Percentiles rank a stretch among this genome's conserved stretches.
These are phyloP conservation scores for Percina caprodes DNA, from an alignment of 2,113 vertebrate genomes.

Conservation along the genomic window DNA sequence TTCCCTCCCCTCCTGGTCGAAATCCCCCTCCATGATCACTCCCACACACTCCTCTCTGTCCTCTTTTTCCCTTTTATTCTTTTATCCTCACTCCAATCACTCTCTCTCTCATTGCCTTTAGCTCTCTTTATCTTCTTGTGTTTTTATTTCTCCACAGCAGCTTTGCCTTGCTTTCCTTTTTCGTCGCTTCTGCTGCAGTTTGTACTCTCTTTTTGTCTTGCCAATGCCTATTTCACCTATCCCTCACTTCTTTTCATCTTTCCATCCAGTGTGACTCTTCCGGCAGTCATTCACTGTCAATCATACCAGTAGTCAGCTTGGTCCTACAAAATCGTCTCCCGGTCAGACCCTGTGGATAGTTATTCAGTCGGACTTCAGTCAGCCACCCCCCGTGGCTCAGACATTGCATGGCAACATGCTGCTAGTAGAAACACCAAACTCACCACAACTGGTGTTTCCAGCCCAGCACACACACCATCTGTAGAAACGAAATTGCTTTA, in stretches of 20 bases:
- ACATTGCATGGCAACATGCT: constrained; percentile 56
- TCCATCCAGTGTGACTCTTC: neutral
- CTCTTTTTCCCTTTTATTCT: constrained; percentile 59
- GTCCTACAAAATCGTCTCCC: constrained; percentile 3
- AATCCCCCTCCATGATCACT: constrained; percentile 32
- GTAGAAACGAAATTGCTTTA: constrained; percentile 36
- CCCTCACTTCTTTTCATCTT: neutral
- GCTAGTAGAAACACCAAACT: constrained; percentile 31
- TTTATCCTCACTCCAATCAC: constrained; percentile 32
- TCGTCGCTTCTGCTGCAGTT: neutral
- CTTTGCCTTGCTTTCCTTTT: constrained; percentile 12
- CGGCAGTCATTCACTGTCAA: constrained; percentile 7
- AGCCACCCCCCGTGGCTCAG: constrained; percentile 30
- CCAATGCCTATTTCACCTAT: neutral
- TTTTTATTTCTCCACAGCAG: constrained; percentile 28
- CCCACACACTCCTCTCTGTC: constrained; percentile 56
- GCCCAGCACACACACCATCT: constrained; percentile 61
- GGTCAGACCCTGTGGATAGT: constrained; percentile 28
- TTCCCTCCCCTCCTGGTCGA: constrained; percentile 1
- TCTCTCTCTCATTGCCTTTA: constrained; percentile 30
- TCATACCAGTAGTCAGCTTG: constrained; percentile 1
- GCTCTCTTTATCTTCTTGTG: constrained; percentile 14
- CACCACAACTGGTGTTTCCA: constrained; percentile 56
- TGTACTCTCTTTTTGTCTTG: neutral
- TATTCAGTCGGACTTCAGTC: constrained; percentile 43